phyloP scores from a whole-genome alignment of 2,113 vertebrate genomes.

The Neodontobutis hainanensis region DNA sequence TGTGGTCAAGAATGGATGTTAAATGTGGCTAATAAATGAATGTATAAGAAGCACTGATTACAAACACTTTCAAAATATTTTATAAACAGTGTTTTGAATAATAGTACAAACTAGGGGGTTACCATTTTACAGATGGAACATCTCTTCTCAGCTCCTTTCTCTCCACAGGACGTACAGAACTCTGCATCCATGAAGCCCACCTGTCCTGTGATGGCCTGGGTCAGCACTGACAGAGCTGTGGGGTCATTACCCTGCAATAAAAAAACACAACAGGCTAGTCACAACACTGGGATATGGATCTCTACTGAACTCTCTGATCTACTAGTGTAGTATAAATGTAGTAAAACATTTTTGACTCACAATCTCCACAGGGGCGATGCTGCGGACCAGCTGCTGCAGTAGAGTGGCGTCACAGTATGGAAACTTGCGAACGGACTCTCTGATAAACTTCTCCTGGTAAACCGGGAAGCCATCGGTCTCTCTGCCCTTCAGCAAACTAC shows the following conservation, averaged over 20 bases:
- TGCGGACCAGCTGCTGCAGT: slow-evolving; percentile 96
- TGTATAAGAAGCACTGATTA: too few species aligned
- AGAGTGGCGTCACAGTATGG: slow-evolving; percentile 94
- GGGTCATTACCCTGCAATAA: slow-evolving; percentile 89
- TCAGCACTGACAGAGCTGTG: slow-evolving; percentile 94
- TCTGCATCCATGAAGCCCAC: slow-evolving; percentile 96
- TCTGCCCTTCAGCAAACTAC: slow-evolving; percentile 91
- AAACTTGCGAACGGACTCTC: slow-evolving; percentile 95
- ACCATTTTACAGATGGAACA: slow-evolving; percentile 98
- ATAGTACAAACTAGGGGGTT: background rate
- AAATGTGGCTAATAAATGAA: too few species aligned
- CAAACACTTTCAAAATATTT: too few species aligned
- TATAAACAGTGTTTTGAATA: background rate
- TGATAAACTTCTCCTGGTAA: slow-evolving; percentile 93
- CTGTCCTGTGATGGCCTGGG: slow-evolving; percentile 96
- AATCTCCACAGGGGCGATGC: slow-evolving; percentile 95
- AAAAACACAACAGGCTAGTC: background rate
- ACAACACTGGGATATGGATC: background rate
- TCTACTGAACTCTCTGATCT: too few species aligned
- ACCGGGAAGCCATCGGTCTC: slow-evolving; percentile 90
- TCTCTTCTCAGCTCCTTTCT: slow-evolving; percentile 93
- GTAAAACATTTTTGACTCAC: slow-evolving; percentile 81
- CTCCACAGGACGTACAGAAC: slow-evolving; percentile 95
- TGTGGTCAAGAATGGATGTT: too few species aligned
- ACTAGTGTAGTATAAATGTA: background rate